These are phyloP conservation scores for Protodeltote pygarga DNA, from an alignment of 2,888 invertebrate genomes.

Conservation along the genomic window DNA sequence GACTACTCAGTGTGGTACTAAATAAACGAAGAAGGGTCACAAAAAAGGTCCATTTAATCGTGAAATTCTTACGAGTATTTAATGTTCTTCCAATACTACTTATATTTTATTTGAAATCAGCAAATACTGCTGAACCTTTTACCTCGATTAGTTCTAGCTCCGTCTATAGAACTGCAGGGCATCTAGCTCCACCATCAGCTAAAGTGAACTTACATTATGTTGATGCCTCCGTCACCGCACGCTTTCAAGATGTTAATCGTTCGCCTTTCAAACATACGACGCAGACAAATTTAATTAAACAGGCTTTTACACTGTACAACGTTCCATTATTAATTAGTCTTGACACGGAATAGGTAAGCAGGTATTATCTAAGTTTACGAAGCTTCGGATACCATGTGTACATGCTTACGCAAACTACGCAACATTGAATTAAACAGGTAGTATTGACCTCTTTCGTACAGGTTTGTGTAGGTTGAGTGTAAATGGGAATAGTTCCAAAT, in stretches of 20 bases:
- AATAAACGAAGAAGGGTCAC: background rate
- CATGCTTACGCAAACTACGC: slow-evolving; percentile 8
- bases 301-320: slow-evolving; percentile 69
- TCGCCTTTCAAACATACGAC: slow-evolving; percentile 72
- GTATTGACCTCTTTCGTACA: slow-evolving; percentile 29
- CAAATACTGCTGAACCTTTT: slow-evolving; percentile 11
- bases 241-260: slow-evolving; percentile 75
- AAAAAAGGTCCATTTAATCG: background rate
- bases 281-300: slow-evolving; percentile 79
- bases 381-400: slow-evolving; percentile 16
- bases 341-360: slow-evolving; percentile 53
- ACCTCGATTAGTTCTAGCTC: slow-evolving; percentile 17
- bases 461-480: slow-evolving; percentile 3
- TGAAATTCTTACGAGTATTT: slow-evolving; percentile 24
- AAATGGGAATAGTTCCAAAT: slow-evolving; percentile 7
- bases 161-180: background rate
- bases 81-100: slow-evolving; percentile 13
- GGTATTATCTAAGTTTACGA: slow-evolving; percentile 39
- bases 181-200: background rate
- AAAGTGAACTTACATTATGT: slow-evolving; percentile 35
- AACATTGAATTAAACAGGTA: slow-evolving; percentile 25
- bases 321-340: slow-evolving; percentile 70
- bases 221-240: slow-evolving; percentile 57
- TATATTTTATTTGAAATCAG: slow-evolving; percentile 18
- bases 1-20: background rate